Conservation (phyloP, 2,797 vertebrate species). For the Syngnathus rostellatus region DNA sequence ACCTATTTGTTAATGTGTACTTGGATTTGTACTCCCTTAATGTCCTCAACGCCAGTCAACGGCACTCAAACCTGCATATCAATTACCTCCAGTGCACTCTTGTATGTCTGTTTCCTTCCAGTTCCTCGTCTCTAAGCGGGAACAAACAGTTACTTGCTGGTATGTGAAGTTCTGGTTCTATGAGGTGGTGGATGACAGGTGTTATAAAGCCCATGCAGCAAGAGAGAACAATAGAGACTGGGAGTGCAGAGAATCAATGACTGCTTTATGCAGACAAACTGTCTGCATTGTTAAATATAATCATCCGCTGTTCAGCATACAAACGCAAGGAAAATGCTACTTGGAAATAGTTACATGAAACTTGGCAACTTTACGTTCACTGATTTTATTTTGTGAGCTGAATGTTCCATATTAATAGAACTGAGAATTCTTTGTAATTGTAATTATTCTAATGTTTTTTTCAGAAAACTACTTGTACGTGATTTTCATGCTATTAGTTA, state of each 20-base stretch:
- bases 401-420: slow-evolving; percentile 10
- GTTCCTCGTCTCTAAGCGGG: slow-evolving; percentile 42
- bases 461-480: neutral
- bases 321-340: slow-evolving; percentile 32
- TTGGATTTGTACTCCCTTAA: slow-evolving; percentile 50
- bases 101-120: slow-evolving; percentile 31
- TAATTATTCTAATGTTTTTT: neutral
- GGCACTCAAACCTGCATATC: slow-evolving; percentile 51
- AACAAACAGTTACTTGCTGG: slow-evolving; percentile 57
- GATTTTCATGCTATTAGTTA: neutral
- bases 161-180: slow-evolving; percentile 55
- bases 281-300: slow-evolving; percentile 71
- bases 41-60: slow-evolving; percentile 52
- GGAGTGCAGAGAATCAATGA: slow-evolving; percentile 28
- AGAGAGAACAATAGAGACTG: slow-evolving; percentile 52
- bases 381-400: slow-evolving; percentile 37
- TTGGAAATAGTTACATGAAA: slow-evolving; percentile 55
- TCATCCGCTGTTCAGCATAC: slow-evolving; percentile 57
- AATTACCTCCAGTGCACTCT: slow-evolving; percentile 58
- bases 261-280: slow-evolving; percentile 42
- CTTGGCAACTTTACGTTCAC: slow-evolving; percentile 57
- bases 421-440: too few relatives aligned
- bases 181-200: slow-evolving; percentile 55
- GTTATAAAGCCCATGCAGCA: slow-evolving; percentile 44
- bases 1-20: slow-evolving; percentile 40